Percentiles rank a stretch among this genome's conserved stretches.
Conservation (phyloP, 35 echinoderm and acorn worm genomes). For the Ophiothrix spiculata region DNA sequence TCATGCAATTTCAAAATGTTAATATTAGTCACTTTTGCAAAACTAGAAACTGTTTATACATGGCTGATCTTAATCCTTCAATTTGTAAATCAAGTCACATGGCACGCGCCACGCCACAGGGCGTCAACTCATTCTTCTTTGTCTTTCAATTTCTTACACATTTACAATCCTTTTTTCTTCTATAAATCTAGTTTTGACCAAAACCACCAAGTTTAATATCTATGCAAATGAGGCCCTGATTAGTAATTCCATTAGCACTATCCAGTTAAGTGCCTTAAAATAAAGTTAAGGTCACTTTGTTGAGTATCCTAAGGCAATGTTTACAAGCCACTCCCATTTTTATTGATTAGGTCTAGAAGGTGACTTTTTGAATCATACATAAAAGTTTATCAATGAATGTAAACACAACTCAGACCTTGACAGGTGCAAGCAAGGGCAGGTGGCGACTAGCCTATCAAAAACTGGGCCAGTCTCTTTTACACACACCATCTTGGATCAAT, state of each 20-base stretch:
- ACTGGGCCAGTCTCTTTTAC: neutral
- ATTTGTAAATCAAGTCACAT: neutral
- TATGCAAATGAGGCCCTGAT: neutral
- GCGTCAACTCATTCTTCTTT: neutral
- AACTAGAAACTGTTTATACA: too few species aligned
- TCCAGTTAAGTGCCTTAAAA: neutral
- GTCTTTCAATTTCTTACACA: neutral
- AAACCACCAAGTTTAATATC: neutral
- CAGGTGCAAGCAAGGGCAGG: neutral
- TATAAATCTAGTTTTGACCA: neutral
- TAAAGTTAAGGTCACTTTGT: neutral
- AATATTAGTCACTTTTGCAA: too few species aligned
- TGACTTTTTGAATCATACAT: neutral
- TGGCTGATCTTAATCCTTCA: neutral
- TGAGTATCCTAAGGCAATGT: too few species aligned
- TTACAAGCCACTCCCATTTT: neutral
- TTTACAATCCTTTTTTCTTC: neutral
- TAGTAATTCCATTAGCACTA: neutral
- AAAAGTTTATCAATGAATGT: neutral
- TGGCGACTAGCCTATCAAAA: neutral
- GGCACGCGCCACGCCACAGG: constrained; percentile 3
- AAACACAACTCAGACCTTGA: neutral
- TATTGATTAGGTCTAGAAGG: neutral
- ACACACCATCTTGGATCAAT: neutral
- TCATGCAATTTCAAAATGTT: too few species aligned